Base-by-base conservation (phyloP, 2,113 vertebrate genomes). In the Cochlearius cochlearius region DNA sequence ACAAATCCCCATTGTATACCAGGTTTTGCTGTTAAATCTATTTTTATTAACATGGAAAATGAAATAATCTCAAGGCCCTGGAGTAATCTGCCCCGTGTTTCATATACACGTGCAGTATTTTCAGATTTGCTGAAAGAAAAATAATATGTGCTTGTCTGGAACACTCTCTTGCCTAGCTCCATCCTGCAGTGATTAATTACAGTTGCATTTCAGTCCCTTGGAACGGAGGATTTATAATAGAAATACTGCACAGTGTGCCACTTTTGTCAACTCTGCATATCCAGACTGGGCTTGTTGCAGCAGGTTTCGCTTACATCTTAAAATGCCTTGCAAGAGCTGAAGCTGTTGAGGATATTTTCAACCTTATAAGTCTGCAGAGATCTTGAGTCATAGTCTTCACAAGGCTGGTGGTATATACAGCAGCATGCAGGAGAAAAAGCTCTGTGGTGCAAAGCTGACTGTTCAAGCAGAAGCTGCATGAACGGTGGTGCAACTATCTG, bases 21-120 rank as follows among this genome's bases (percentile, higher is more conserved):
- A 56, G 27, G 10, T 88, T 90, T 93, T 91, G 30, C 47, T 84
- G 32, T 43, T 94, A 77, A 88, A 81, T 86, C 76, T 94, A 59
- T 91, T 95, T 97, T 85, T 93, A 86, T 94, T 95, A 85, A 81
- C n/a, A 62, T 53, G 59, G 32, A 95, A 89, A 92, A 86, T 52
- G 23, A 91, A 92, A 88, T 90, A 69, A 82, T 72, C 52, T 68
- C 49, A 75, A 75, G 27, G 36, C 56, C 62, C 85, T 60, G 88
- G 71, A 86, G 43, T 82, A 76, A 78, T 60, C 53, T 81, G 13
- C 30, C n/a, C 18, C 7, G 34, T 25, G 39, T 80, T 91, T 45
- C 64, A 68, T 27, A 45, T 29, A 43, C 10, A 88, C 1, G 0
- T 84, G 39, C 34, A 72, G 22, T 49, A 69, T 74, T 95, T 92